Conservation (phyloP, 2,888 invertebrate species). For the Parnassius mnemosyne region DNA sequence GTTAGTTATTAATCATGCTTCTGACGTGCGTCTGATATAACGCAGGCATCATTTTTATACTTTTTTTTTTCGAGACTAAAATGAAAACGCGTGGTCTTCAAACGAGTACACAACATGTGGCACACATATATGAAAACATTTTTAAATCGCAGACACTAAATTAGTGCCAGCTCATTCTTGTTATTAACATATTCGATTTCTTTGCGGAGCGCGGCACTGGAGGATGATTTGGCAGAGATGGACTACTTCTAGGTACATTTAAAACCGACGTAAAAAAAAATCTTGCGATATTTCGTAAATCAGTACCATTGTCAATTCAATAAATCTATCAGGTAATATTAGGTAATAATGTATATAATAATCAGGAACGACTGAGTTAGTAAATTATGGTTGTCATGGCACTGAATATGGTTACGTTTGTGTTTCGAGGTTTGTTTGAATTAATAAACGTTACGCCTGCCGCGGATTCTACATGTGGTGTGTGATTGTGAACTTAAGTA, state of each 20-base stretch:
- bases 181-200: not conserved
- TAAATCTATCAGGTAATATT: no score
- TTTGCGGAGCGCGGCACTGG: not conserved
- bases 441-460: slow-evolving; percentile 9
- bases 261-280: no score
- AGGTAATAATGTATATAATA: no score
- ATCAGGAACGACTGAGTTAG: not conserved
- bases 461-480: not conserved
- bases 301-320: not conserved
- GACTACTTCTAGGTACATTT: no score
- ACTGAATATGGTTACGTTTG: slow-evolving; percentile 14
- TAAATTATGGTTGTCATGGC: slow-evolving; percentile 22
- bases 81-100: no score
- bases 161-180: not conserved
- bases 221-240: not conserved
- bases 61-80: no score
- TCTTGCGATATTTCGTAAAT: not conserved
- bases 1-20: no score
- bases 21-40: no score
- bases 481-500: not conserved
- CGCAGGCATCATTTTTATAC: no score
- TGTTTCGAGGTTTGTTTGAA: slow-evolving; percentile 8
- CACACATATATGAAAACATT: not conserved
- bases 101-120: no score
- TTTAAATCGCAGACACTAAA: not conserved